Base-by-base conservation (phyloP, 2,888 invertebrate species). In the Parnassius mnemosyne region DNA sequence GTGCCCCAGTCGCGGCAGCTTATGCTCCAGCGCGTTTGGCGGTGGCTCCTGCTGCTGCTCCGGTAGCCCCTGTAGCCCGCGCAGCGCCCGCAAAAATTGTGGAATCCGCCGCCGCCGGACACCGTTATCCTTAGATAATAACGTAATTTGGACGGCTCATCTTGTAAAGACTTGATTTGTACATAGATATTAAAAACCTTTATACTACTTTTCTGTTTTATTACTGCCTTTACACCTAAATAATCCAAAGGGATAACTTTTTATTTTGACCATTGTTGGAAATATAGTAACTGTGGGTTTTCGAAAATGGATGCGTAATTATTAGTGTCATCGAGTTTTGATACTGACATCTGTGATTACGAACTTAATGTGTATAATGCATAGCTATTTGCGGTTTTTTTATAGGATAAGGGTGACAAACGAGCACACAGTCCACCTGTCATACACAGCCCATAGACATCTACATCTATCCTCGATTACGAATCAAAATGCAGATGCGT, bases 81-180 rank as follows among this genome's bases (percentile, higher is more conserved):
- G 77, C 95, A 92, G 75, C 95, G 89, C 73, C 95, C 89, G 89
- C 95, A 89, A 80, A 95, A 74, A 43, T 94, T 84, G 81, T 95
- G 87, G 73, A 94, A 87, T 82, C 75, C 55, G 78, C 80, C 47
- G 83, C 72, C n/a, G 69, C 85, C 42, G 88, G 87, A 61, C 89
- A 89, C 78, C 80, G 87, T 62, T 88, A 89, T 74, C 88, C 87
- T 71, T 89, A 71, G 84, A 69, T 71, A 77, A 73, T 68, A 77
- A 49, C 9, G 67, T 62, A 61, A 63, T 77, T 68, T 77, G 76
- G 73, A 80, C 74, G 71, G 73, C 77, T 77, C 73, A 80, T 76
- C 78, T 77, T 67, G 12, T 71, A 72, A 85, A 87, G 82, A 85
- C 85, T 86, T 85, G 75, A 81, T 73, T 81, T 85, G 80, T 86